Evolutionary conservation across 2,797 vertebrate species (phyloP).

Genomic region (Coendou prehensilis): DNA sequence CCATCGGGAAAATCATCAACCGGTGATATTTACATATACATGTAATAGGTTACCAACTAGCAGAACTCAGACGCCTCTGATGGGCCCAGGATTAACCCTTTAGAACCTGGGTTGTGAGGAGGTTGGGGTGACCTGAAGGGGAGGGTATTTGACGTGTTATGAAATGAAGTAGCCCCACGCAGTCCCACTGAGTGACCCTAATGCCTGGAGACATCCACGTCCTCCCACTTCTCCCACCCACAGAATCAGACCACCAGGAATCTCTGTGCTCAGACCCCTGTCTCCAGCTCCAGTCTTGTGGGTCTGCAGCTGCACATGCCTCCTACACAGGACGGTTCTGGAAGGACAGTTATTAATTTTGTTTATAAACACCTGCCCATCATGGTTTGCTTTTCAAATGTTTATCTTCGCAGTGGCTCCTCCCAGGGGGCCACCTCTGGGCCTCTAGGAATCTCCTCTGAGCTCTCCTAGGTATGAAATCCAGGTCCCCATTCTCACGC

Average conservation of each 20-base stretch:
- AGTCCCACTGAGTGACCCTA: background rate
- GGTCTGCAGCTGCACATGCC: background rate
- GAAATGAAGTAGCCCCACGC: background rate
- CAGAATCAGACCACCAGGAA: background rate
- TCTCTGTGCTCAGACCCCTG: background rate
- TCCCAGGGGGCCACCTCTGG: background rate
- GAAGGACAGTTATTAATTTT: background rate
- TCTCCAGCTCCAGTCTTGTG: no score
- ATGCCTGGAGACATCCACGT: rapidly evolving
- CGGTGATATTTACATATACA: background rate
- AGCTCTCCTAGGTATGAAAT: no score
- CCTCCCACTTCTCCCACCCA: background rate
- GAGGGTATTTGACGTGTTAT: background rate
- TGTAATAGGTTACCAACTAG: background rate
- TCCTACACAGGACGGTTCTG: background rate
- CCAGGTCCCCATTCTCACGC: background rate
- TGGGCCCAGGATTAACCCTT: background rate
- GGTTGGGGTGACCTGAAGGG: background rate
- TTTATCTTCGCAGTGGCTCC: background rate
- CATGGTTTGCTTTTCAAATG: background rate
- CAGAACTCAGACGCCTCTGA: background rate
- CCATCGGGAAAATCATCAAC: background rate
- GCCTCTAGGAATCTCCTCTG: background rate
- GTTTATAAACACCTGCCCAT: background rate
- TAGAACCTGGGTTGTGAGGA: background rate